phyloP scores from a whole-genome alignment of 2,113 vertebrate species.

The Platichthys flesus region DNA sequence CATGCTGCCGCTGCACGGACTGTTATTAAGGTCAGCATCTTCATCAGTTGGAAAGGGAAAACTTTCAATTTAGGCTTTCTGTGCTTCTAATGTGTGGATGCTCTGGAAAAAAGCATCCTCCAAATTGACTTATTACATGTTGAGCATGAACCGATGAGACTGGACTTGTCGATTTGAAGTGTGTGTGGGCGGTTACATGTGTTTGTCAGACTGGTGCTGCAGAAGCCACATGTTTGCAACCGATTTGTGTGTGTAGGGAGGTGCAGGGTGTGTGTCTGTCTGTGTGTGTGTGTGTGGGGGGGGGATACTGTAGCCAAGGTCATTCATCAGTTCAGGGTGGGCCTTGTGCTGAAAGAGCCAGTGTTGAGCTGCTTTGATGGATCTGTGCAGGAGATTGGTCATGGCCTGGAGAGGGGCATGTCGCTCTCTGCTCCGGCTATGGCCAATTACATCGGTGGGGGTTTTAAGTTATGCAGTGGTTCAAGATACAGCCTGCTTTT shows the following conservation, averaged over 20 bases:
- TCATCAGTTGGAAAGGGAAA: background rate
- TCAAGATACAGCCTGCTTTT: constrained; percentile 49
- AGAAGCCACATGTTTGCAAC: background rate
- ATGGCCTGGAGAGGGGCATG: constrained; percentile 55
- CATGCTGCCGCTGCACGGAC: background rate
- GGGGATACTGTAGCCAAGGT: constrained; percentile 6
- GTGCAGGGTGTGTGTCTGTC: background rate
- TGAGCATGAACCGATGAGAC: constrained; percentile 5
- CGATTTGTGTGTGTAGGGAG: constrained; percentile 3
- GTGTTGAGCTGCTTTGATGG: constrained; percentile 73
- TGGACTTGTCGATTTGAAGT: background rate
- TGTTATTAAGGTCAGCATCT: background rate
- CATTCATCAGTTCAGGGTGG: constrained; percentile 51
- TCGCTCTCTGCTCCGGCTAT: constrained; percentile 22
- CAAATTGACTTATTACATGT: background rate
- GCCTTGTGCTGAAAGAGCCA: constrained; percentile 46
- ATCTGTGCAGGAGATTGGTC: constrained; percentile 72
- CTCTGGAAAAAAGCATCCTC: constrained; percentile 9
- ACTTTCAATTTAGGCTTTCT: no score
- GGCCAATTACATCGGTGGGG: constrained; percentile 52
- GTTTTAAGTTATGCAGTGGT: constrained; percentile 36
- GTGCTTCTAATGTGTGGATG: background rate
- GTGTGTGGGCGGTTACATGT: constrained; percentile 26
- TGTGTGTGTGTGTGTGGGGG: background rate
- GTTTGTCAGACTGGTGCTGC: constrained; percentile 25